Evolutionary conservation across 1,140 invertebrate species (phyloP), one percentile per base, ranked within the genome.

Genomic region (Leptinotarsa undecemlineata): DNA sequence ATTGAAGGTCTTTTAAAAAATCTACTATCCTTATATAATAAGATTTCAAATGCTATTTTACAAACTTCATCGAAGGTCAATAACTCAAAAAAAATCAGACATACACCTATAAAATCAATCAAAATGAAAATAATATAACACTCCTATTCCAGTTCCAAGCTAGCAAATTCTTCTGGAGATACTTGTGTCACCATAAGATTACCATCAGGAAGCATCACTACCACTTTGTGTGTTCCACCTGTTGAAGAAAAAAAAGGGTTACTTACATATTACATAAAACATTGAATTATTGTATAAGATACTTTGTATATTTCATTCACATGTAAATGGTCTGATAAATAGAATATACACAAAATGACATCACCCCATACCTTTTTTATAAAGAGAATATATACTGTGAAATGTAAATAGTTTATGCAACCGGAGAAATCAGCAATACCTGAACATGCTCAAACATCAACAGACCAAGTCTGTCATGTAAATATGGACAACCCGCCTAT

Each of bases 111-210:
- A 47, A 47, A 68, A 68, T 19, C 15, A 47, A 47, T 33, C 15
- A 68, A n/a, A 19, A 42, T 68, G 4, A 13, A 57, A 70, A 70
- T 48, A 57, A 48, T 15, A 57, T 48, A 48, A 15, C 17, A 62
- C 48, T 75, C n/a, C 26, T 79, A 79, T 72, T 90, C 89, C 33
- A 91, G 82, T 82, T 92, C 91, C 71, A 92, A 84, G 74, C 91
- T 90, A 77, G 91, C 91, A 80, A 93, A 95, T 81, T 95, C 93
- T 80, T 94, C 93, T 79, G 93, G 92, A 75, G 94, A 91, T 60
- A 95, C 90, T 85, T 94, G 92, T 20, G 93, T 95, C 89, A 94
- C 92, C 87, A 94, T 94, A 68, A 94, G 87, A 81, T 92, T 94
- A 62, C 93, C 93, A 83, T 95, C 93, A 8, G 93, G 92, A 78